Evolutionary conservation across 1,140 invertebrate species (phyloP).

Genomic region (Ips typographus): DNA sequence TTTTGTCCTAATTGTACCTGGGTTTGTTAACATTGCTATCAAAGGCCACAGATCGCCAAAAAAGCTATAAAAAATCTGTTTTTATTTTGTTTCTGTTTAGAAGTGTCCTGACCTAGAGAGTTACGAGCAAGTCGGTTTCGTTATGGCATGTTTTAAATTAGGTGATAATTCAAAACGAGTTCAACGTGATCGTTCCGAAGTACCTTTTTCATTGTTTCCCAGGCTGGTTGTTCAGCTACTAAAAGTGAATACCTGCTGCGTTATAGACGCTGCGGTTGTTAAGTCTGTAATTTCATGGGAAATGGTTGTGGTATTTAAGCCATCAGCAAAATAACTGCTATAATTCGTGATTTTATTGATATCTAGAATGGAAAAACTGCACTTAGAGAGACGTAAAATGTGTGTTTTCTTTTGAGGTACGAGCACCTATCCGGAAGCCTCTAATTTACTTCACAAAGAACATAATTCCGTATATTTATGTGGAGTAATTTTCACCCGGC

Average conservation of each 20-base stretch:
- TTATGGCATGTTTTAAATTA: slow-evolving; percentile 23
- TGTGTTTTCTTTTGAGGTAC: not conserved
- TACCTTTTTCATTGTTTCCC: slow-evolving; percentile 25
- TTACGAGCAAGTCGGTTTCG: slow-evolving; percentile 15
- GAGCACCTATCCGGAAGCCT: not conserved
- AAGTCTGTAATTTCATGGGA: slow-evolving; percentile 17
- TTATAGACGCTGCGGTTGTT: slow-evolving; percentile 21
- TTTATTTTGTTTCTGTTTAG: no score
- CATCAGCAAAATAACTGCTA: not conserved
- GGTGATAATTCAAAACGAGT: slow-evolving; percentile 28
- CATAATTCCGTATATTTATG: slow-evolving; percentile 28
- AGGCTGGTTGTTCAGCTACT: slow-evolving; percentile 20
- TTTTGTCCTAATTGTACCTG: no score
- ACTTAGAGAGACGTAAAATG: not conserved
- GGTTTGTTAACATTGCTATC: no score
- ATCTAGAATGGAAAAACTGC: not conserved
- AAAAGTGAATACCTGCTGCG: slow-evolving; percentile 11
- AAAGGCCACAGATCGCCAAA: no score
- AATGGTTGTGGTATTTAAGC: slow-evolving; percentile 9
- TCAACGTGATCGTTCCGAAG: slow-evolving; percentile 20
- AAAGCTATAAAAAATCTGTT: no score
- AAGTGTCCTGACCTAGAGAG: not conserved
- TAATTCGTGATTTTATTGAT: slow-evolving; percentile 6
- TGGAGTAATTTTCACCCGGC: slow-evolving; percentile 20
- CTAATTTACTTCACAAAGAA: slow-evolving; percentile 26